Percentiles rank a stretch among this genome's conserved stretches.
Conservation (phyloP, 2,888 invertebrate species). For the Teleiodes luculella region DNA sequence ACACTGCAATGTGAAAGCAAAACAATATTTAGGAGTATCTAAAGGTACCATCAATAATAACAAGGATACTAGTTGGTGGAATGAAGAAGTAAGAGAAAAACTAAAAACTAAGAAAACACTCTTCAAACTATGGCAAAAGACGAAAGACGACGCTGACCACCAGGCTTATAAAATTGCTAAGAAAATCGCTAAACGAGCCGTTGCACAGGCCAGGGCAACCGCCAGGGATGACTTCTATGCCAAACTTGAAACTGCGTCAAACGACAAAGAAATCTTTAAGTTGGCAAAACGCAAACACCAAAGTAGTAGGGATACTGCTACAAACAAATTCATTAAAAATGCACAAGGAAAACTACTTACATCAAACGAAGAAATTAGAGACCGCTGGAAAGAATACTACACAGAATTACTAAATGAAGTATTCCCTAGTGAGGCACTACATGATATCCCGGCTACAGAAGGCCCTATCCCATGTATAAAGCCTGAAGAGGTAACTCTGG, state of each 20-base stretch:
- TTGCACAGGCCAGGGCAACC: constrained; percentile 16
- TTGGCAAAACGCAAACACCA: constrained; percentile 12
- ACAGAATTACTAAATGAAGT: too few relatives aligned
- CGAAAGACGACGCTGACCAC: constrained; percentile 14
- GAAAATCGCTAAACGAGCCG: constrained; percentile 14
- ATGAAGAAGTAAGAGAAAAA: constrained; percentile 6
- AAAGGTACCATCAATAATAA: constrained; percentile 2
- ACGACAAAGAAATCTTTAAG: constrained; percentile 19
- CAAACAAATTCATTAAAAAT: constrained; percentile 18
- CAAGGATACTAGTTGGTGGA: constrained; percentile 18
- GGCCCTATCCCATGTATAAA: constrained; percentile 9
- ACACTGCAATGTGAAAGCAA: constrained; percentile 3
- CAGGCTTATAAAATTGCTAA: constrained; percentile 15
- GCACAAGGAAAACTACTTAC: constrained; percentile 14
- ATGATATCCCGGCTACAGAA: constrained; percentile 1
- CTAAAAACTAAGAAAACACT: constrained; percentile 16
- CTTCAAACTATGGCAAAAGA: constrained; percentile 22
- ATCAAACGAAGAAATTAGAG: constrained; percentile 13
- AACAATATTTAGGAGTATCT: constrained; percentile 1
- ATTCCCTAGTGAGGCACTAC: constrained; percentile 1
- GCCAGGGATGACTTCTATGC: constrained; percentile 15
- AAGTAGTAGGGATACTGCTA: constrained; percentile 2
- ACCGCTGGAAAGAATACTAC: constrained; percentile 14
- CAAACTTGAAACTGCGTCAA: constrained; percentile 17
- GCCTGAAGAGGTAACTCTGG: constrained; percentile 1